Percentiles rank a stretch among this genome's conserved stretches.
phyloP scores from a whole-genome alignment of 2,888 invertebrate genomes.

The Penaeus monodon region DNA sequence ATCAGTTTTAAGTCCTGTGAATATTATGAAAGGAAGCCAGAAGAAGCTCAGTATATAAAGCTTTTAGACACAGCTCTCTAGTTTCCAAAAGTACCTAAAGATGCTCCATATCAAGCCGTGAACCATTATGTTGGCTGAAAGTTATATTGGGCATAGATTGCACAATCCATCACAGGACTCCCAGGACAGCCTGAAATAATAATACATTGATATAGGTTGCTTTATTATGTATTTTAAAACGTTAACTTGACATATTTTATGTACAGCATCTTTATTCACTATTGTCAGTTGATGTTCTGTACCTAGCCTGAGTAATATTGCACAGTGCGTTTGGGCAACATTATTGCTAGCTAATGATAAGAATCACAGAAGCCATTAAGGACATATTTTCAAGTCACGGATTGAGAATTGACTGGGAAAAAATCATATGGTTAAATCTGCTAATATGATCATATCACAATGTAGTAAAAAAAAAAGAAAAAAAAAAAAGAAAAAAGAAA shows the following conservation, averaged over 20 bases:
- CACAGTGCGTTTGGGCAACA: not conserved
- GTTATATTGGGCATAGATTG: slow-evolving; percentile 11
- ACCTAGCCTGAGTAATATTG: slow-evolving; percentile 6
- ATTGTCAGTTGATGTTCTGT: slow-evolving; percentile 17
- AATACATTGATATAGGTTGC: not conserved
- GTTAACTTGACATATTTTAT: not conserved
- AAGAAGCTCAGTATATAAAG: too few species aligned
- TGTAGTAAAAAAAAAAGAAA: too few species aligned
- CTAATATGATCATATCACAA: too few species aligned
- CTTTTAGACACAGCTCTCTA: too few species aligned
- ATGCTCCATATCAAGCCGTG: not conserved
- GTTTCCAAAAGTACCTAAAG: too few species aligned
- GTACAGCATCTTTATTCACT: not conserved
- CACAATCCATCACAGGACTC: slow-evolving; percentile 2
- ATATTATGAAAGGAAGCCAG: too few species aligned
- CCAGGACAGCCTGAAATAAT: slow-evolving; percentile 21
- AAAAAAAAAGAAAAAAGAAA: too few species aligned
- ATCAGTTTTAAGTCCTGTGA: not conserved
- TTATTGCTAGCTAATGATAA: too few species aligned
- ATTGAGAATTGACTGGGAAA: too few species aligned
- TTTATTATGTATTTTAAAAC: slow-evolving; percentile 7
- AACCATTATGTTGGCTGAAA: slow-evolving; percentile 1
- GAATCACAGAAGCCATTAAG: too few species aligned
- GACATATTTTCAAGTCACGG: too few species aligned
- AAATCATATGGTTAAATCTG: too few species aligned